These are phyloP conservation scores for Merodon equestris DNA, from an alignment of 2,888 invertebrate genomes.

Conservation along the genomic window DNA sequence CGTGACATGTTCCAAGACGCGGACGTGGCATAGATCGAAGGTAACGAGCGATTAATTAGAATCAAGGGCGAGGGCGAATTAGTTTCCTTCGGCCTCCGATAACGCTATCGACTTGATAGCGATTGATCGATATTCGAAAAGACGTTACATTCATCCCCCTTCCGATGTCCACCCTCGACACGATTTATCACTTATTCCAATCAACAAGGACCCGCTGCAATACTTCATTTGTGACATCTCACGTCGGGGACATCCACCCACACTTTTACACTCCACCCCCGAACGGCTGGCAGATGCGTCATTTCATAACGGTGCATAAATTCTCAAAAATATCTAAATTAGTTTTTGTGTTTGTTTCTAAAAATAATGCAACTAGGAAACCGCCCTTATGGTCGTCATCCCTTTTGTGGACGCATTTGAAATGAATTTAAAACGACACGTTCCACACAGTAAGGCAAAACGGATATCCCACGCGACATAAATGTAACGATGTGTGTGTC, in stretches of 20 bases:
- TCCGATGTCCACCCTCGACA: slow-evolving; percentile 58
- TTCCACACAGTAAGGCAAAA: no score
- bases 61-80: slow-evolving; percentile 45
- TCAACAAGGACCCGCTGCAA: slow-evolving; percentile 27
- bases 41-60: slow-evolving; percentile 43
- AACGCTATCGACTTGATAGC: slow-evolving; percentile 1
- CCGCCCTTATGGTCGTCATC: no score
- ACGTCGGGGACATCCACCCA: slow-evolving; percentile 44
- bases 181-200: slow-evolving; percentile 59
- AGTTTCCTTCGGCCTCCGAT: slow-evolving; percentile 36
- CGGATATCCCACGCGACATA: no score
- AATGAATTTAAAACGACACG: no score
- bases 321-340: slow-evolving; percentile 62
- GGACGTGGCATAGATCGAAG: slow-evolving; percentile 22
- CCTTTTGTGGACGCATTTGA: no score
- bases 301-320: slow-evolving; percentile 68
- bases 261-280: slow-evolving; percentile 16
- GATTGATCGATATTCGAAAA: no score
- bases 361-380: slow-evolving; percentile 29
- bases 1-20: slow-evolving; percentile 41
- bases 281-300: slow-evolving; percentile 50
- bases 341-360: slow-evolving; percentile 63
- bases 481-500: slow-evolving; percentile 4
- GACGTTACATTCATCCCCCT: slow-evolving; percentile 20
- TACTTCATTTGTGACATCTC: slow-evolving; percentile 9